phyloP scores from a whole-genome alignment of 1,140 invertebrate genomes.

The Myzus persicae region DNA sequence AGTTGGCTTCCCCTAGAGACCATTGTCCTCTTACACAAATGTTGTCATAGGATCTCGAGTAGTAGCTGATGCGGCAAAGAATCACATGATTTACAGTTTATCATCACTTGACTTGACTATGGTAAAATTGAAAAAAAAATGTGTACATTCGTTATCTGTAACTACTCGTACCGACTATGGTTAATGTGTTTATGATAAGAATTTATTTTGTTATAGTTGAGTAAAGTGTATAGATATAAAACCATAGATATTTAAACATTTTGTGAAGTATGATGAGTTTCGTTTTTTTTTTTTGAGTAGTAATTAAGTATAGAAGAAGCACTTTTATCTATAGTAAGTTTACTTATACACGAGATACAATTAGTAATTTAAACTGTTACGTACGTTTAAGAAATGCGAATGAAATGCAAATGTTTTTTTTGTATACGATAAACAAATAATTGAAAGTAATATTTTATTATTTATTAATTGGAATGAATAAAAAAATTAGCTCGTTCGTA shows the following conservation, averaged over 20 bases:
- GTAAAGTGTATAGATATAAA: neutral
- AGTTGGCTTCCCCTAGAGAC: neutral
- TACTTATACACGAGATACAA: neutral
- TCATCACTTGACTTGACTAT: slow-evolving; percentile 22
- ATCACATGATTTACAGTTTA: slow-evolving; percentile 41
- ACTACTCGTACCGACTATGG: neutral
- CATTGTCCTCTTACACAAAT: slow-evolving; percentile 6
- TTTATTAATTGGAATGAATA: neutral
- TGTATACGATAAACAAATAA: neutral
- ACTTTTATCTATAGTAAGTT: neutral
- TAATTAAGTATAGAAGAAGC: neutral
- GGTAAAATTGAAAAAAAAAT: slow-evolving; percentile 2
- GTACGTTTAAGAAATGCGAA: neutral
- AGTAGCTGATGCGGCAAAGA: slow-evolving; percentile 26
- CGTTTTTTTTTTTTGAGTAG: neutral
- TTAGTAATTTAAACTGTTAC: neutral
- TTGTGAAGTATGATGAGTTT: neutral
- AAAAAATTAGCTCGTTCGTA: neutral
- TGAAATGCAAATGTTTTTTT: neutral
- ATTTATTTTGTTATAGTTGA: neutral
- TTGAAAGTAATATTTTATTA: neutral
- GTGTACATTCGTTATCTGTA: slow-evolving; percentile 30
- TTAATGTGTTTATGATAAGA: slow-evolving; percentile 4
- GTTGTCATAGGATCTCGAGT: slow-evolving; percentile 21
- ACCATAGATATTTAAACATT: neutral